A percentile compares a stretch with the other conserved stretches of the same genome.
Conservation (phyloP, 1,140 invertebrate species). For the Drosophila repletoides region DNA sequence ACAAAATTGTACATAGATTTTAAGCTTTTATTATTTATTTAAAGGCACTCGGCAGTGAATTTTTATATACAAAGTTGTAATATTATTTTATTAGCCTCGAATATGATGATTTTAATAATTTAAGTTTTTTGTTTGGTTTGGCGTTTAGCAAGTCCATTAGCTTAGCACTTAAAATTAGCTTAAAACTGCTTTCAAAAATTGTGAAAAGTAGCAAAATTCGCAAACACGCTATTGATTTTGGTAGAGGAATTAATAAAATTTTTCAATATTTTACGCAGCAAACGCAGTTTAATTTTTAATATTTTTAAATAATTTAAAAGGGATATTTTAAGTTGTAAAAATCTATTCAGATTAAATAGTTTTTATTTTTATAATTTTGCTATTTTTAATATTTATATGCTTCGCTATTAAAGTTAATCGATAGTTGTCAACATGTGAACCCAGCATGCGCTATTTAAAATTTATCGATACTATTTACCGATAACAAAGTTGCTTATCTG, state of each 20-base stretch:
- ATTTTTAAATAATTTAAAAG: slow-evolving; percentile 23
- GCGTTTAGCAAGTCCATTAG: slow-evolving; percentile 47
- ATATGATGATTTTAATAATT: slow-evolving; percentile 30
- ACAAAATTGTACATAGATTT: slow-evolving; percentile 62
- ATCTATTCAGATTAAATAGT: too few relatives aligned
- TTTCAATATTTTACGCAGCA: slow-evolving; percentile 21
- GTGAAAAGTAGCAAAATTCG: slow-evolving; percentile 5
- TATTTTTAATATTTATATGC: too few relatives aligned
- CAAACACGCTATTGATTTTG: slow-evolving; percentile 37
- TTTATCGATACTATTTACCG: neutral
- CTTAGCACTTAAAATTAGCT: slow-evolving; percentile 47
- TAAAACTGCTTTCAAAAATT: slow-evolving; percentile 32
- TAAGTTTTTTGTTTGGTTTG: too few relatives aligned
- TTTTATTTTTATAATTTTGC: too few relatives aligned
- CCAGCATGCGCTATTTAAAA: neutral
- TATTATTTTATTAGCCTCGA: slow-evolving; percentile 60
- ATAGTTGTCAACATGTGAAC: neutral
- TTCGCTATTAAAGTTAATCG: too few relatives aligned
- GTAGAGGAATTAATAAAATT: slow-evolving; percentile 27
- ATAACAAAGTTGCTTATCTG: neutral
- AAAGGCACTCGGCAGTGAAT: neutral
- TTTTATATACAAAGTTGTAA: slow-evolving; percentile 46
- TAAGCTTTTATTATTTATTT: slow-evolving; percentile 23
- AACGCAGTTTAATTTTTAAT: slow-evolving; percentile 25
- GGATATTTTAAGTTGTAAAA: neutral